Base-by-base conservation (phyloP, 2,113 vertebrate genomes). In the Zosterops lateralis region DNA sequence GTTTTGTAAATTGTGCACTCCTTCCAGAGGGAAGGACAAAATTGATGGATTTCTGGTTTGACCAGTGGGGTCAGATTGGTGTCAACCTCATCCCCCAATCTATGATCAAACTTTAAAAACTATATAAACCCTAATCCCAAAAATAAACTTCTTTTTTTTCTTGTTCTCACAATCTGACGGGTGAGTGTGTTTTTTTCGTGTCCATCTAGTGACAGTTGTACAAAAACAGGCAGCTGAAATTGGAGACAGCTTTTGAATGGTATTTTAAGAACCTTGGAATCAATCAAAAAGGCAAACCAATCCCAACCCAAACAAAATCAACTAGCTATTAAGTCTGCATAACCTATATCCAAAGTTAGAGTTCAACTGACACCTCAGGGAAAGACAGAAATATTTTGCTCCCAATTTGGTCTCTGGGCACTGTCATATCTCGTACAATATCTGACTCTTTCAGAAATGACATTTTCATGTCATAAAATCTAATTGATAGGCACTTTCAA, bases 391-490 rank as follows among this genome's bases (percentile, higher is more conserved):
- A 51, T 65, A 29, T 79, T 94, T 74, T 94, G 32, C 54, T 92
- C 36, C 48, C 36, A 60, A 4, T 72, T 82, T 81, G 29, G 62
- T 91, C 66, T 72, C 71, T 84, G 72, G 73, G 62, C 68, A 60
- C 88, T 93, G 88, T 90, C 88, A 60, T 44, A 70, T 80, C 67
- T 90, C 12, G 7, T 78, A 68, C 47, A 84, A 56, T 67, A 91
- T 50, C 53, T 44, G 62, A 73, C 67, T 67, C 47, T 54, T 91
- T 93, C 45, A 66, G 79, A 93, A 94, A 95, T 92, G 38, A 96
- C 70, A 95, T 90, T 92, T 92, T 81, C 65, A 62, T 94, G 93
- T 72, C 79, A 90, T 58, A 79, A 92, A 92, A 81, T 57, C 71
- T 92, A 93, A 91, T 70, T 86, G 68, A 66, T 31, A 31, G 40